phyloP scores from a whole-genome alignment of 2,888 invertebrate species.

The Xiphydria camelus region DNA sequence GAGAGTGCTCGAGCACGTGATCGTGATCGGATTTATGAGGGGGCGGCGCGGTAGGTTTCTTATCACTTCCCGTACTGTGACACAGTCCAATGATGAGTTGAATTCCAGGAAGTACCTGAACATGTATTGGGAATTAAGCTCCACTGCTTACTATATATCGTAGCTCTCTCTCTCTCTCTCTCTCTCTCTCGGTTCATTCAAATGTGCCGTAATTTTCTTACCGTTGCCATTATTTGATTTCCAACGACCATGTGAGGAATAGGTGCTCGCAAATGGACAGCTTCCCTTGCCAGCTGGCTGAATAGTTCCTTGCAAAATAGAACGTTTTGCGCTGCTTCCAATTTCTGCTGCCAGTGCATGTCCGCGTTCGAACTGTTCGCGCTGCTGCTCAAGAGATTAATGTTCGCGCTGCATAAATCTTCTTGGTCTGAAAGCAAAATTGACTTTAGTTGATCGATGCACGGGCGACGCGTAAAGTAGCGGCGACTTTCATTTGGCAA shows the following conservation, averaged over 20 bases:
- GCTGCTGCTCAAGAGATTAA: conserved; percentile 77
- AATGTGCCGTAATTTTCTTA: conserved; percentile 60
- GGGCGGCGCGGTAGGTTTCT: conserved; percentile 59
- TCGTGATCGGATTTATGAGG: conserved; percentile 78
- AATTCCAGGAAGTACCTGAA: conserved; percentile 85
- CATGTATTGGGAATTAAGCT: conserved; percentile 7
- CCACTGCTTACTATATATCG: too few relatives aligned
- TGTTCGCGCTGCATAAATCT: conserved; percentile 81
- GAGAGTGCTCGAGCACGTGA: conserved; percentile 94
- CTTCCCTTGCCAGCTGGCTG: conserved; percentile 90
- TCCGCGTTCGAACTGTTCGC: conserved; percentile 74
- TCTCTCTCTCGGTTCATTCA: too few relatives aligned
- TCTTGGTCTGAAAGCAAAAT: conserved; percentile 77
- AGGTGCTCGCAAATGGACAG: conserved; percentile 88
- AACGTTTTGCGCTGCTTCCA: conserved; percentile 97
- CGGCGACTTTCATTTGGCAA: conserved; percentile 2
- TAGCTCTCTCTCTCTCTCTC: too few relatives aligned
- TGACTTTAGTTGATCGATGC: background rate
- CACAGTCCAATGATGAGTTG: conserved; percentile 90
- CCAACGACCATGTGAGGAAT: conserved; percentile 97
- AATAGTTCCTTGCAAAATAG: conserved; percentile 96
- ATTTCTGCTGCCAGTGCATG: conserved; percentile 90
- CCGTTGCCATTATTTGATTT: conserved; percentile 94
- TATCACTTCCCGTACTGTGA: conserved; percentile 75
- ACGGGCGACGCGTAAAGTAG: background rate